These are phyloP conservation scores for Drosophila maculinotata DNA, from an alignment of 2,888 invertebrate species.

Conservation along the genomic window DNA sequence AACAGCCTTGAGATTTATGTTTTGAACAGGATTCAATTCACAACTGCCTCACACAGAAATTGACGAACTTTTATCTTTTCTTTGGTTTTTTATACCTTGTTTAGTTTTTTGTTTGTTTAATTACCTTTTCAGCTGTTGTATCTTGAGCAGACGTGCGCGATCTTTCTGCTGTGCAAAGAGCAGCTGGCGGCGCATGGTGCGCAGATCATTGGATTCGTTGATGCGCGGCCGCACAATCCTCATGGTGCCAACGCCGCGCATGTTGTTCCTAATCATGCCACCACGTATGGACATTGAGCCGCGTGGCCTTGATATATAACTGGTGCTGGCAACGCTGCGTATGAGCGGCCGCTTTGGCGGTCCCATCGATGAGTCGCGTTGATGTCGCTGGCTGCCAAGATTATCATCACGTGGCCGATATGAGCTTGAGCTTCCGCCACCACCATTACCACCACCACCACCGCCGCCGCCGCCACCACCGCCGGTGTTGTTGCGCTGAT, in stretches of 20 bases:
- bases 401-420: conserved; percentile 73
- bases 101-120: conserved; percentile 50
- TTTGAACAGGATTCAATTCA: conserved; percentile 15
- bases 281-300: conserved; percentile 81
- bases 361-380: conserved; percentile 83
- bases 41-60: conserved; percentile 25
- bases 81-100: conserved; percentile 50
- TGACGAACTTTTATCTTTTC: conserved; percentile 15
- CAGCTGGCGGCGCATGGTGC: conserved; percentile 84
- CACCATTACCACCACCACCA: conserved; percentile 41
- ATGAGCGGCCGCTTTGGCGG: conserved; percentile 83
- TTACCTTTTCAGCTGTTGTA: conserved; percentile 85
- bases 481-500: conserved; percentile 74
- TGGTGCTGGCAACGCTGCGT: conserved; percentile 81
- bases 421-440: conserved; percentile 67
- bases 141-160: conserved; percentile 83
- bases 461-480: conserved; percentile 45
- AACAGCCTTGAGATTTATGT: conserved; percentile 22
- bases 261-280: conserved; percentile 74
- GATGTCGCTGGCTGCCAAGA: conserved; percentile 69
- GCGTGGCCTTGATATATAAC: conserved; percentile 81
- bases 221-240: conserved; percentile 77
- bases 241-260: conserved; percentile 79
- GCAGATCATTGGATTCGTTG: conserved; percentile 82
- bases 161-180: conserved; percentile 84